Evolutionary conservation across 2,888 invertebrate species (phyloP).

Genomic region (Sarcophaga variegata): DNA sequence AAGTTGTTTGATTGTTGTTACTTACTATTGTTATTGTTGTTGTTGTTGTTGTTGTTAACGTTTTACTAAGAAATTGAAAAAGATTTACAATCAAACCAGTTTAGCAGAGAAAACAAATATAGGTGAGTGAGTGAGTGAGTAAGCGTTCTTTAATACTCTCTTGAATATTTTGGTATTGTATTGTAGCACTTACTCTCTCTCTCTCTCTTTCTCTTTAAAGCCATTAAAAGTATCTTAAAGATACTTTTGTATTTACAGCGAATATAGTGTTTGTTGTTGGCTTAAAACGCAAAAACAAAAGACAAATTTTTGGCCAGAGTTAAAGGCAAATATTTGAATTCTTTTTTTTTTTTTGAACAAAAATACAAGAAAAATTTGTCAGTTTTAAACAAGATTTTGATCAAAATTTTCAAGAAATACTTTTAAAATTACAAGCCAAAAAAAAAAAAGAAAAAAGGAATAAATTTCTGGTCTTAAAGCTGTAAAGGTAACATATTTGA

Average conservation of each 20-base stretch:
- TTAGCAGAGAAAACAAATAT: conserved; percentile 52
- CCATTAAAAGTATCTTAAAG: conserved; percentile 29
- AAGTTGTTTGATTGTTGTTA: conserved; percentile 51
- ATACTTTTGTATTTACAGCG: conserved; percentile 23
- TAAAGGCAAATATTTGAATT: too few species aligned
- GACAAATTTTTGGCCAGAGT: too few species aligned
- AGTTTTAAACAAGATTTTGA: too few species aligned
- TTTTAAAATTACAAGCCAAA: too few species aligned
- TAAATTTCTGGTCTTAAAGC: too few species aligned
- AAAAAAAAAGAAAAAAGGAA: too few species aligned
- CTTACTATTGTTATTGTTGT: conserved; percentile 11
- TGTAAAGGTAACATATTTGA: too few species aligned
- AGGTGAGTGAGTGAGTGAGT: conserved; percentile 25
- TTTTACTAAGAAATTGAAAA: conserved; percentile 64
- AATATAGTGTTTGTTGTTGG: not conserved
- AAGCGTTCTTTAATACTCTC: not conserved
- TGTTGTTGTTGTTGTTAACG: conserved; percentile 29
- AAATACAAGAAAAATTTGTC: too few species aligned
- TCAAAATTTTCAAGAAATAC: too few species aligned
- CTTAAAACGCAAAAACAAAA: not conserved
- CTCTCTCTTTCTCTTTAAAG: not conserved
- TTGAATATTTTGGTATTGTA: not conserved
- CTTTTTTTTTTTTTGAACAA: too few species aligned
- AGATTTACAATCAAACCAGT: conserved; percentile 63
- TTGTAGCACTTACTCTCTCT: not conserved